phyloP scores from a whole-genome alignment of 2,888 invertebrate species.

The Nomada goodeniana region DNA sequence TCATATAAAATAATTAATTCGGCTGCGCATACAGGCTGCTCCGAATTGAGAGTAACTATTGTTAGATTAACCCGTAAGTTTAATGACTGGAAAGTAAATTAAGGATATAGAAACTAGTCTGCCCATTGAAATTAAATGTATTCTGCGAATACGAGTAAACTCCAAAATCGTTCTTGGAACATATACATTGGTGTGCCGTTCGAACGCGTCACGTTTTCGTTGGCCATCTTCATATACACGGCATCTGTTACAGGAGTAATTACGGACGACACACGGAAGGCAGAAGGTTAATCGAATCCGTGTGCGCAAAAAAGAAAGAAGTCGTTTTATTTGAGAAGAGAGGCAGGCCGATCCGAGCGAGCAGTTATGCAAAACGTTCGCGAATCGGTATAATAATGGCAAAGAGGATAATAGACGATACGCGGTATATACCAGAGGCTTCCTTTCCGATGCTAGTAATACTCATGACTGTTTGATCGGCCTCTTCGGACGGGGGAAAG shows the following conservation, averaged over 20 bases:
- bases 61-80: too few species aligned
- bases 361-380: constrained; percentile 33
- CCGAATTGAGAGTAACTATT: too few species aligned
- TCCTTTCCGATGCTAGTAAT: constrained; percentile 49
- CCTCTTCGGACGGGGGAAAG: constrained; percentile 57
- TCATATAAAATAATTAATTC: too few species aligned
- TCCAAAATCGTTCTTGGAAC: not conserved
- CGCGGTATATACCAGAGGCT: constrained; percentile 11
- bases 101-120: too few species aligned
- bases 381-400: constrained; percentile 11
- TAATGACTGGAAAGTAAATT: too few species aligned
- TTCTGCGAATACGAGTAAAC: too few species aligned
- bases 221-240: not conserved
- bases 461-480: constrained; percentile 65
- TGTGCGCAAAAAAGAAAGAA: constrained; percentile 17
- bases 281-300: constrained; percentile 36
- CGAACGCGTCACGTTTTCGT: not conserved
- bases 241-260: constrained; percentile 22
- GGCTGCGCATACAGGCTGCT: too few species aligned
- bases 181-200: constrained; percentile 5
- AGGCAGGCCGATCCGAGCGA: constrained; percentile 17
- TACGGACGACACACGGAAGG: constrained; percentile 24
- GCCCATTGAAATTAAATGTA: too few species aligned
- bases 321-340: not conserved
- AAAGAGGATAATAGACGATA: constrained; percentile 45